phyloP scores from a whole-genome alignment of 1,140 invertebrate genomes.

The Cydia amplana region DNA sequence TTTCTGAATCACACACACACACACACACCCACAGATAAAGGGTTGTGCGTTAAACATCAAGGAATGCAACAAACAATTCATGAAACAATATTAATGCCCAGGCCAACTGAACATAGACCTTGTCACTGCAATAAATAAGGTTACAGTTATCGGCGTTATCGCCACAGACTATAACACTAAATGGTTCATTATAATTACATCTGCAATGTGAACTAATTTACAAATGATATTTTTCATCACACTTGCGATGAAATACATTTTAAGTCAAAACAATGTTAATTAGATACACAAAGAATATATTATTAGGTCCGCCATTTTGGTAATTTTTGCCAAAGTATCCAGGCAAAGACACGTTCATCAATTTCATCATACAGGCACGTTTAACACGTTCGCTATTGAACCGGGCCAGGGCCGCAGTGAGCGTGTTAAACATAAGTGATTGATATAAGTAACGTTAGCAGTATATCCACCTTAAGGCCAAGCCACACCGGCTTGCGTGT shows the following conservation, averaged over 20 bases:
- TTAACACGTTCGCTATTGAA: no score
- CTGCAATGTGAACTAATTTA: neutral
- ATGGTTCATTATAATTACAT: no score
- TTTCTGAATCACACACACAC: neutral
- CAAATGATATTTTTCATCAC: neutral
- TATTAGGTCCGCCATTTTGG: no score
- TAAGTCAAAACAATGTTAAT: neutral
- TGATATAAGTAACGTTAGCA: no score
- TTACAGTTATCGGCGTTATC: neutral
- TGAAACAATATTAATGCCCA: conserved; percentile 4
- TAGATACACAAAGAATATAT: no score
- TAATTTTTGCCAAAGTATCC: no score
- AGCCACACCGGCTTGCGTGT: no score
- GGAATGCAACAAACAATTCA: conserved; percentile 21
- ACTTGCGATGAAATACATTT: neutral
- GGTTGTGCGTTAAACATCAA: conserved; percentile 7
- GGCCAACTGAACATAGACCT: neutral
- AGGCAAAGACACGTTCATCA: no score
- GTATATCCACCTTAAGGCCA: no score
- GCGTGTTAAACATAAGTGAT: no score
- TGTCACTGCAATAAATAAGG: neutral
- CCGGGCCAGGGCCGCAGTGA: no score
- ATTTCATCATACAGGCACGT: no score
- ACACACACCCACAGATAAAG: neutral
- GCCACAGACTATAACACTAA: neutral